Percentiles rank a stretch among this genome's conserved stretches.
Conservation (phyloP, 2,113 vertebrate genomes). For the Jaculus jaculus region DNA sequence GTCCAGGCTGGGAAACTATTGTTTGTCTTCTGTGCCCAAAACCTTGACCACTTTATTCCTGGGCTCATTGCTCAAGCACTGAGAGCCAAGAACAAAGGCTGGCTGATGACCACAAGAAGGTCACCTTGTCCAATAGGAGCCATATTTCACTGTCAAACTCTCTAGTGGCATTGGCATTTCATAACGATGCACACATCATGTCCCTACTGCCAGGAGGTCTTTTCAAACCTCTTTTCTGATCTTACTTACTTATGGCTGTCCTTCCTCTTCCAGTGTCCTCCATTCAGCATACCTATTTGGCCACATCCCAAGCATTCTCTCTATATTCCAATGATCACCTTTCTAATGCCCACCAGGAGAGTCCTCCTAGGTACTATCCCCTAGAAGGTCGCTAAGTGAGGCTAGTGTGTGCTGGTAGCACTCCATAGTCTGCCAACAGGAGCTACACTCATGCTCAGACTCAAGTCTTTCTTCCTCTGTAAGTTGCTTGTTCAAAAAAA, state of each 20-base stretch:
- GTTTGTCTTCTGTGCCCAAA: background rate
- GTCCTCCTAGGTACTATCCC: too few relatives aligned
- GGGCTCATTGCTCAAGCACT: background rate
- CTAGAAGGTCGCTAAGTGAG: background rate
- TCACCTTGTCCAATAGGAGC: too few relatives aligned
- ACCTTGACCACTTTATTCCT: background rate
- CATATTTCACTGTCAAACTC: background rate
- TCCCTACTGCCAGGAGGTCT: background rate
- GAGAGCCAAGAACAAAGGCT: background rate
- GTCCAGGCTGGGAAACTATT: background rate
- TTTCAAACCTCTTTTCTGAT: background rate
- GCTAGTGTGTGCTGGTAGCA: rapidly evolving
- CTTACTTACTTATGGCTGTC: rapidly evolving
- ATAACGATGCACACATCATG: rapidly evolving
- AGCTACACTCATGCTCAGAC: rapidly evolving
- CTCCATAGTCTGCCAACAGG: background rate
- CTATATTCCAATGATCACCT: background rate
- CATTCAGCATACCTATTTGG: background rate
- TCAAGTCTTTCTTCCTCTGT: background rate
- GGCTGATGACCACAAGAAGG: background rate
- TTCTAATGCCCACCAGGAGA: background rate
- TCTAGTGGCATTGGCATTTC: background rate
- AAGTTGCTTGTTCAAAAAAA: background rate
- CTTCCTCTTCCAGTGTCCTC: background rate
- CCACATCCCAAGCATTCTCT: too few relatives aligned